Evolutionary conservation across 1,140 invertebrate genomes (phyloP).

Genomic region (Berghia stephanieae): DNA sequence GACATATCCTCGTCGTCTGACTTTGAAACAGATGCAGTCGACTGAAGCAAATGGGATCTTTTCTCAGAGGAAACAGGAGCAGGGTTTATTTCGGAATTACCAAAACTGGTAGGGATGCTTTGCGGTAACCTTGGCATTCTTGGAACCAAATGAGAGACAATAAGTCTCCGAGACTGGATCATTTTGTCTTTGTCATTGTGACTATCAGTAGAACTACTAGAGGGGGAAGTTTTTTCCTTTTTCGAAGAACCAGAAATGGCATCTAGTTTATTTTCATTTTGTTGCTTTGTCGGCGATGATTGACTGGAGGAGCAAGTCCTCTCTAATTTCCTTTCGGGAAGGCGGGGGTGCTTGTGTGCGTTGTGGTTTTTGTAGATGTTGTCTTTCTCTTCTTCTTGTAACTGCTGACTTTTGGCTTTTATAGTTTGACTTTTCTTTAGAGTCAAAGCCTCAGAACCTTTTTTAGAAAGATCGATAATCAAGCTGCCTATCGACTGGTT

Average conservation of each 20-base stretch:
- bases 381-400: not conserved
- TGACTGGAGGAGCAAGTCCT: too few relatives aligned
- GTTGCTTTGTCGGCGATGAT: not conserved
- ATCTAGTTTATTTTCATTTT: not conserved
- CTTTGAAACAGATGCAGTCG: not conserved
- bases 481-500: conserved; percentile 35
- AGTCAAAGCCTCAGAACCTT: conserved; percentile 41
- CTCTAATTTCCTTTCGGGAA: conserved; percentile 7
- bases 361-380: conserved; percentile 27
- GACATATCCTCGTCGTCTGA: not conserved
- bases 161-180: not conserved
- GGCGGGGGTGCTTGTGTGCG: not conserved
- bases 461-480: conserved; percentile 53
- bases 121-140: too few relatives aligned
- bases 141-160: not conserved
- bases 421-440: conserved; percentile 44
- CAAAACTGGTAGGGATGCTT: too few relatives aligned
- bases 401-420: conserved; percentile 31
- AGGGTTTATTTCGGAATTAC: not conserved
- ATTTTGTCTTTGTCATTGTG: not conserved
- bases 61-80: too few relatives aligned
- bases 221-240: not conserved
- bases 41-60: too few relatives aligned
- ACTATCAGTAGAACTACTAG: not conserved
- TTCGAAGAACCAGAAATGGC: not conserved